phyloP scores from a whole-genome alignment of 2,797 vertebrate species.

The Parotocinclus haroldoi region DNA sequence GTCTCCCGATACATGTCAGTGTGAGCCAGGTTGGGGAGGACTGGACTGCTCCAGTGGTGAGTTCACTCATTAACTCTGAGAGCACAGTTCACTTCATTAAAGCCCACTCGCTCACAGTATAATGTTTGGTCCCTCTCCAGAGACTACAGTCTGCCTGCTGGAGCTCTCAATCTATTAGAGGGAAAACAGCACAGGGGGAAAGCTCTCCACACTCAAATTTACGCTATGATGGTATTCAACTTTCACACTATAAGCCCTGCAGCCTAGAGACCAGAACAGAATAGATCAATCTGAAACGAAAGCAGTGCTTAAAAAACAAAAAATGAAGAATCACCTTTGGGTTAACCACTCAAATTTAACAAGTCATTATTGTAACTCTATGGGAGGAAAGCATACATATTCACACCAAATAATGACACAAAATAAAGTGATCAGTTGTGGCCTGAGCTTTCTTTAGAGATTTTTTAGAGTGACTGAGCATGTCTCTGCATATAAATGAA shows the following conservation, averaged over 20 bases:
- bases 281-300: conserved; percentile 35
- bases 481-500: background rate
- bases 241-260: conserved; percentile 10
- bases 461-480: conserved; percentile 10
- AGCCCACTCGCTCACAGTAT: conserved; percentile 45
- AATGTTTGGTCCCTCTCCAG: conserved; percentile 49
- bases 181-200: conserved; percentile 33
- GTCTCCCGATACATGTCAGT: conserved; percentile 96
- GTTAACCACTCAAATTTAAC: conserved; percentile 32
- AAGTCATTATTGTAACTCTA: conserved; percentile 24
- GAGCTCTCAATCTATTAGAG: conserved; percentile 44
- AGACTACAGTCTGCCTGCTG: conserved; percentile 41
- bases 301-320: conserved; percentile 21
- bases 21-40: conserved; percentile 97
- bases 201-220: conserved; percentile 38
- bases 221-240: conserved; percentile 30
- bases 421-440: background rate
- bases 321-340: conserved; percentile 27
- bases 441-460: background rate
- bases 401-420: background rate
- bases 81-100: conserved; percentile 59
- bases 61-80: conserved; percentile 70
- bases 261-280: conserved; percentile 23
- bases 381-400: conserved; percentile 2
- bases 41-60: conserved; percentile 98